Percentiles rank a stretch among this genome's conserved stretches.
phyloP scores from a whole-genome alignment of 2,113 vertebrate species.

The Ammodytes dubius region DNA sequence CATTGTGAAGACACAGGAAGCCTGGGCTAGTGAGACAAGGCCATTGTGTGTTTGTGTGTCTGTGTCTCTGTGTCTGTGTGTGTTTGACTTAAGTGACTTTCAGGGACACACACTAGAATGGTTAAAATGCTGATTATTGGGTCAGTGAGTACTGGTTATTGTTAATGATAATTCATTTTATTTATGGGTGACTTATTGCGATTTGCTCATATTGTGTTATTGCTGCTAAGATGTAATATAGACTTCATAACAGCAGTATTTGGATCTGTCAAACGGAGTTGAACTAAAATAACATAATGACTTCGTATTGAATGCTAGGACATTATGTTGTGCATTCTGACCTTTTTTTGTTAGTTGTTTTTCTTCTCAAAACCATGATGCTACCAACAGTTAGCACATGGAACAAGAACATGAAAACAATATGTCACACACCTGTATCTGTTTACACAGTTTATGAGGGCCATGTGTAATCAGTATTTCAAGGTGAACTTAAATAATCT shows the following conservation, averaged over 20 bases:
- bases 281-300: neutral
- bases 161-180: too few species aligned
- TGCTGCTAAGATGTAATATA: neutral
- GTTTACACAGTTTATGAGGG: neutral
- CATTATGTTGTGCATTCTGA: too few species aligned
- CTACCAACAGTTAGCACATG: neutral
- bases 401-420: neutral
- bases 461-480: neutral
- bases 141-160: too few species aligned
- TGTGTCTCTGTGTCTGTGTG: neutral
- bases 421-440: neutral
- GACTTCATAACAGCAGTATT: neutral
- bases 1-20: slow-evolving; percentile 40
- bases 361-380: neutral
- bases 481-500: slow-evolving; percentile 7
- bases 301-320: too few species aligned
- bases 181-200: too few species aligned
- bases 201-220: neutral
- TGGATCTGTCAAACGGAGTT: neutral
- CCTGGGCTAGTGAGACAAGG: slow-evolving; percentile 26
- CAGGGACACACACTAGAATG: too few species aligned
- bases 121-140: too few species aligned
- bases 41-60: neutral
- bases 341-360: too few species aligned
- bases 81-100: too few species aligned